Conservation (phyloP, 2,113 vertebrate species). For the Misgurnus anguillicaudatus region DNA sequence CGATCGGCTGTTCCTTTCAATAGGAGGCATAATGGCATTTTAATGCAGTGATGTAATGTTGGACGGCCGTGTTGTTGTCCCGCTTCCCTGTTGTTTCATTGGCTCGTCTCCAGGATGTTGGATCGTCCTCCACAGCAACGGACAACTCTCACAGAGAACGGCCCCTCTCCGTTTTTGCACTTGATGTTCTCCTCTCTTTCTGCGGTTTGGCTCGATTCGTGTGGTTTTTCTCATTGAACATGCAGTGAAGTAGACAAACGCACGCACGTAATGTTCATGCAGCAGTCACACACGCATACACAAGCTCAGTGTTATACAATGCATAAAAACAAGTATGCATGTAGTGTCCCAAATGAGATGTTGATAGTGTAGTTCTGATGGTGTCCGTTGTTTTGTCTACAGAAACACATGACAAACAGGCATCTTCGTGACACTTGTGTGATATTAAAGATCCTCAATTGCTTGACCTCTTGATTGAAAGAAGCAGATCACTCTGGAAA, state of each 20-base stretch:
- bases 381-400: not conserved
- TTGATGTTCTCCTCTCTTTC: constrained; percentile 62
- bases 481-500: constrained; percentile 22
- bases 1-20: constrained; percentile 57
- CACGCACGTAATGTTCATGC: not conserved
- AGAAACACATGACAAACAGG: not conserved
- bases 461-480: constrained; percentile 36
- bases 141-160: constrained; percentile 56
- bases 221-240: constrained; percentile 18
- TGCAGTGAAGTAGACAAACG: not conserved
- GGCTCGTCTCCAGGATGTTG: constrained; percentile 85
- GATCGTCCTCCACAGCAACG: constrained; percentile 82
- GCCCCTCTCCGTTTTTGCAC: constrained; percentile 45
- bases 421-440: not conserved
- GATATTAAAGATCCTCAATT: not conserved
- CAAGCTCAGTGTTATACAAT: too few species aligned
- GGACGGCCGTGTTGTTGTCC: constrained; percentile 88
- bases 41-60: constrained; percentile 87
- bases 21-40: constrained; percentile 76
- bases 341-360: too few species aligned
- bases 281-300: not conserved
- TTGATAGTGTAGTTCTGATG: too few species aligned
- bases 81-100: constrained; percentile 75
- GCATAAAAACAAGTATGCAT: too few species aligned
- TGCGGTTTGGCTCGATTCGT: constrained; percentile 20